These are phyloP conservation scores for Telmatochromis brachygnathus DNA, from an alignment of 2,113 vertebrate species.

Conservation along the genomic window DNA sequence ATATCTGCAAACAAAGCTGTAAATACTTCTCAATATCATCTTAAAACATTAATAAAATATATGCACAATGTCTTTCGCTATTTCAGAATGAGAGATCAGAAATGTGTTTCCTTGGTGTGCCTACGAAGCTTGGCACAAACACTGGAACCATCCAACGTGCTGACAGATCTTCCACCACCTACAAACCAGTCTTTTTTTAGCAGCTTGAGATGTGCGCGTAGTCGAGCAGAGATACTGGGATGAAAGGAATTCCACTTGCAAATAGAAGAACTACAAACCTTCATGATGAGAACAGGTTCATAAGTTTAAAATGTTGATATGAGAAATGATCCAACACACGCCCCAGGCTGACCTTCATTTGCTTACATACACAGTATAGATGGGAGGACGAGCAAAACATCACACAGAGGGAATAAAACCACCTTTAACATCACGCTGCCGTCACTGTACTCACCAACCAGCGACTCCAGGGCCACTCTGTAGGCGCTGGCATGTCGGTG, in stretches of 20 bases:
- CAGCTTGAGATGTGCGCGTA: background rate
- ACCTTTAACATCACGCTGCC: accelerated
- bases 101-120: background rate
- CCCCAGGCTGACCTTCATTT: background rate
- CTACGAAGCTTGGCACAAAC: background rate
- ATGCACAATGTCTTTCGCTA: accelerated
- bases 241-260: background rate
- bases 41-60: background rate
- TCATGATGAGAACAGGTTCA: background rate
- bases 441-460: slow-evolving; percentile 73
- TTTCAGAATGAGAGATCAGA: background rate
- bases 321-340: background rate
- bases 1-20: background rate
- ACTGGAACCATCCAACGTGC: background rate
- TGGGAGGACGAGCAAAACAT: background rate
- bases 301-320: background rate
- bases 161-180: background rate
- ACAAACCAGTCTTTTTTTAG: background rate
- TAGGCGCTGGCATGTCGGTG: slow-evolving; percentile 84
- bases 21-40: accelerated
- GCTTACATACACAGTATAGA: background rate
- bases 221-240: background rate
- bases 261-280: background rate
- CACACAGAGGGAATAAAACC: background rate
- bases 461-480: slow-evolving; percentile 76